Evolutionary conservation across 1,140 invertebrate species (phyloP), one percentile per base, ranked within the genome.

Genomic region (Lithobius niger): DNA sequence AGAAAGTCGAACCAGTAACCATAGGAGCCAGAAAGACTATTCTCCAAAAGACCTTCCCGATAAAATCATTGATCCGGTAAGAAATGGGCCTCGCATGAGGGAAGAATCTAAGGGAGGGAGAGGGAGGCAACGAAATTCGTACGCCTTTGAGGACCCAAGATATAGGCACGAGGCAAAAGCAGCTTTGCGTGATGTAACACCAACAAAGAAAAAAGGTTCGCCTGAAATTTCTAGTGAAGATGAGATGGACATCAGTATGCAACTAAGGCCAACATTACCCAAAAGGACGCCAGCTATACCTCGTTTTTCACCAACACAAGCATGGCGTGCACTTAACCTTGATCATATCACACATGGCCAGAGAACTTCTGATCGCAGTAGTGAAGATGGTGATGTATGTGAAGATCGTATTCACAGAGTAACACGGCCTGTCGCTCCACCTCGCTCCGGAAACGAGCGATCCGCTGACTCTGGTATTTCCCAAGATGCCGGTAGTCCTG

Each of bases 381-480:
- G 65, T 51, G 68, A 70, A 27, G 66, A 65, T 55, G 65, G 56
- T 16, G 60, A 66, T 25, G 60, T 64, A 18, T 67, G 71, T 40
- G 77, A 78, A 64, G 76, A 77, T 18, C 66, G 70, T 19, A 78
- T 80, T 56, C 73, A 76, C 49, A 66, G 75, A 31, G 64, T 71
- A 24, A 67, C 76, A 4, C 67, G 76, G 31, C 74, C 74, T 18
- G 71, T 72, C 19, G 77, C 77, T 10, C 74, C 72, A 6, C 67
- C 70, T 22, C 44, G 64, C 54, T 48, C 52, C 6, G 56, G 59
- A 21, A 61, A 63, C 26, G 83, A 86, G 62, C 83, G 83, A 64
- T 84, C 82, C 1, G 84, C 82, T 0, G 84, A 88, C 67, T 86
- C 82, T 0, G 84, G 83, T 0, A 87, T 87, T 57, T 86, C 83